A percentile compares a stretch with the other conserved stretches of the same genome.
Evolutionary conservation across 2,888 invertebrate species (phyloP).

Genomic region (Muscina levida): DNA sequence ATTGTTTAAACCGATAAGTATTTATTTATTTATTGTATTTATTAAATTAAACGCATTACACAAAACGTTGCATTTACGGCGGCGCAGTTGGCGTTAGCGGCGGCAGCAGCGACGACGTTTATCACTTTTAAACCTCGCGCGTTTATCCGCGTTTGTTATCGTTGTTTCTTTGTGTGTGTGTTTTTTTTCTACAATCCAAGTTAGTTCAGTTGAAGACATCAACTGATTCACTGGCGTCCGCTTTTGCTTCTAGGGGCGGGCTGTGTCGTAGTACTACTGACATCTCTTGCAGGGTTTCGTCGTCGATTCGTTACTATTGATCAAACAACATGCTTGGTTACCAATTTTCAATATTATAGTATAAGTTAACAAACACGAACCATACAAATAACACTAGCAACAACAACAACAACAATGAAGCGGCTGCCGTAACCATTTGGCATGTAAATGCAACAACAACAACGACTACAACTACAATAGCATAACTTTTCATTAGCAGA

Average conservation of each 20-base stretch:
- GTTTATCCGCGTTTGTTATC: too few species aligned
- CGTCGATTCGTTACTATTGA: conserved; percentile 46
- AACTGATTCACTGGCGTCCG: conserved; percentile 5
- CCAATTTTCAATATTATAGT: conserved; percentile 17
- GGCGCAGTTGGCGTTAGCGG: background rate
- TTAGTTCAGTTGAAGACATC: too few species aligned
- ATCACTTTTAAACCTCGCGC: too few species aligned
- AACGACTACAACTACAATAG: conserved; percentile 38
- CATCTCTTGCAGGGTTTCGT: background rate
- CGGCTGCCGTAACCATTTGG: conserved; percentile 3
- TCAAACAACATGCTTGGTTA: conserved; percentile 60
- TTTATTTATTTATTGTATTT: background rate
- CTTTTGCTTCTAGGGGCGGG: background rate
- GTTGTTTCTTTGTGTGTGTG: too few species aligned
- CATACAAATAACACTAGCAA: conserved; percentile 5
- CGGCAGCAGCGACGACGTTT: background rate
- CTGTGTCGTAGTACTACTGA: background rate
- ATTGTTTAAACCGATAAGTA: conserved; percentile 17
- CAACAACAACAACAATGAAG: conserved; percentile 11
- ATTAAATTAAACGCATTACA: background rate
- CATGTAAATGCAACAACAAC: conserved; percentile 17
- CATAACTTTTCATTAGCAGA: conserved; percentile 25
- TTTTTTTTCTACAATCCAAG: too few species aligned
- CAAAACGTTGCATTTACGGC: conserved; percentile 3
- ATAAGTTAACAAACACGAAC: conserved; percentile 20